phyloP scores from a whole-genome alignment of 2,888 invertebrate genomes.

The Drosophila kanekoi region DNA sequence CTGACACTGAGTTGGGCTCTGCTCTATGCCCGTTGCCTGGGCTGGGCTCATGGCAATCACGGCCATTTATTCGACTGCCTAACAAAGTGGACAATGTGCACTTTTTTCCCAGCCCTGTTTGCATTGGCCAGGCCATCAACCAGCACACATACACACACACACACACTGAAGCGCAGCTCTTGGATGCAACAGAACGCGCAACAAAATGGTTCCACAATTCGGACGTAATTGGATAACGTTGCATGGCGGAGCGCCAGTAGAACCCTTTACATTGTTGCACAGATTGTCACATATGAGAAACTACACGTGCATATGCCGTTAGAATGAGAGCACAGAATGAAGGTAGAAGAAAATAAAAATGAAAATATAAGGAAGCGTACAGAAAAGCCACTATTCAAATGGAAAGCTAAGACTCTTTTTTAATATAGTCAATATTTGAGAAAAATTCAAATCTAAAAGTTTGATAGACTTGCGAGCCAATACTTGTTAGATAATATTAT shows the following conservation, averaged over 20 bases:
- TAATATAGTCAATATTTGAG: not conserved
- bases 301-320: constrained; percentile 2
- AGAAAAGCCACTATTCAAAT: constrained; percentile 1
- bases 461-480: no score
- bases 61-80: constrained; percentile 56
- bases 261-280: constrained; percentile 49
- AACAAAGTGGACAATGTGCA: constrained; percentile 58
- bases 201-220: constrained; percentile 55
- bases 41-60: constrained; percentile 47
- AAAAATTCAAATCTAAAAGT: no score
- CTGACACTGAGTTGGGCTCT: not conserved
- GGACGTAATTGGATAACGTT: constrained; percentile 53
- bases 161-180: constrained; percentile 1
- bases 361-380: constrained; percentile 12
- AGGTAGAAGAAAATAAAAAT: constrained; percentile 1
- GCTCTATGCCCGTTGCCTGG: constrained; percentile 1
- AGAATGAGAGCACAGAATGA: not conserved
- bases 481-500: no score
- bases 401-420: not conserved
- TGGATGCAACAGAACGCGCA: constrained; percentile 26
- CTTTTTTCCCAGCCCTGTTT: constrained; percentile 39
- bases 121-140: constrained; percentile 52
- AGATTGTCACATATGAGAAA: constrained; percentile 28
- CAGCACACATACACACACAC: constrained; percentile 24
- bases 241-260: constrained; percentile 41